Evolutionary conservation across 2,888 invertebrate genomes (phyloP), one percentile per base, ranked within the genome.

Genomic region (Allolobophora icterica): DNA sequence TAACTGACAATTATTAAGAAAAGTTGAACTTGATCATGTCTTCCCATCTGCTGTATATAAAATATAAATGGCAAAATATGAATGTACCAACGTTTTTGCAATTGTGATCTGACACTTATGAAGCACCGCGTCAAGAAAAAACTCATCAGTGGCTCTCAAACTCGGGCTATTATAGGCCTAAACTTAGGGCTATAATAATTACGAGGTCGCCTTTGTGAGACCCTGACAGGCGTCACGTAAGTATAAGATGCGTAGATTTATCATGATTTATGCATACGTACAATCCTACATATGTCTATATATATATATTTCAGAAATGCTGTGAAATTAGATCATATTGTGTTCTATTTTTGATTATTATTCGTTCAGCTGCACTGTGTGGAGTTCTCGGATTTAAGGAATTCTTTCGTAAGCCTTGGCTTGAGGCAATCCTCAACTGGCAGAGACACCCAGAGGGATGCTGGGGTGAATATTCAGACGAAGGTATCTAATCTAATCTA

Each of bases 331-430:
- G 30, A 17, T 71, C 71, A 17, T n/a, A 17, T n/a, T n/a, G 8
- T 71, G 30, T 17, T 71, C n/a, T 71, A 6, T 52, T 3, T 71
- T 71, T n/a, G 8, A 30, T n/a, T 1, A 30, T n/a, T 1, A 30
- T 71, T 8, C n/a, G 11, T 92, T 42, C 92, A 95, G 95, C 94
- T 52, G 94, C 94, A 5, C 92, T 95, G 84, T 95, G 95, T 92
- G 95, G 95, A 33, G 93, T 94, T 92, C 92, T 94, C 90, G 95
- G 95, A 34, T 95, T 93, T 92, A 93, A 94, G 0, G 93, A 94
- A 91, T 95, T 95, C 92, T 94, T 94, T 93, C 92, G 93, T 17
- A 93, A 93, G 42, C 93, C 94, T 30, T 95, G 95, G 95, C 92
- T 95, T 35, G 92, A 94, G 89, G 92, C 92, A n/a, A 94, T 95